Percentiles rank a stretch among this genome's conserved stretches.
Evolutionary conservation across 2,797 vertebrate species (phyloP).

Genomic region (Percopsis omiscomaycus): DNA sequence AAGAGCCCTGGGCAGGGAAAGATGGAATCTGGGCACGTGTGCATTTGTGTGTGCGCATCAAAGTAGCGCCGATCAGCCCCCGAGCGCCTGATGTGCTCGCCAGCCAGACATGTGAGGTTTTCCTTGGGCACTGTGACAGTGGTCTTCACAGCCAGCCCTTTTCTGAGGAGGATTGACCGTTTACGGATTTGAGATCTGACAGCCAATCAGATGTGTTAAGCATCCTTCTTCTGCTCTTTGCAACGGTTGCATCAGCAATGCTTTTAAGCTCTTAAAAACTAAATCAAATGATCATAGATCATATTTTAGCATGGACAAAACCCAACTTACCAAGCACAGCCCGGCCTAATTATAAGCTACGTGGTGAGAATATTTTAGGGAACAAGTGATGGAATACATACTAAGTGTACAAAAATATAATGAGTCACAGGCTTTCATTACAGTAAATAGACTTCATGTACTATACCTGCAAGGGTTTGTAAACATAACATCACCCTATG

Average conservation of each 20-base stretch:
- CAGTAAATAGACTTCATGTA: too few species aligned
- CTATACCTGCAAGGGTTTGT: too few species aligned
- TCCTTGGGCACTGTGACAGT: constrained; percentile 37
- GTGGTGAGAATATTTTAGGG: too few species aligned
- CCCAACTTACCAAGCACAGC: too few species aligned
- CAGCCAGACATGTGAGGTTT: constrained; percentile 27
- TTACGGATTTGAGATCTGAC: constrained; percentile 17
- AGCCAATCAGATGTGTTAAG: constrained; percentile 21
- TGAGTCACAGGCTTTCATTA: too few species aligned
- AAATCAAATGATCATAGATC: too few species aligned
- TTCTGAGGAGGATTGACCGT: constrained; percentile 44
- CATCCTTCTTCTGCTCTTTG: constrained; percentile 9
- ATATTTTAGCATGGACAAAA: too few species aligned
- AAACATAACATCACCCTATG: too few species aligned
- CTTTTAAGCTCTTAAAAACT: too few species aligned
- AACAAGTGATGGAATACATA: too few species aligned
- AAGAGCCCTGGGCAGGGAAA: constrained; percentile 44
- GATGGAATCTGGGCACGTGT: constrained; percentile 14
- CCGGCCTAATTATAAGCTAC: too few species aligned
- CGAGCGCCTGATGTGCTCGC: constrained; percentile 30
- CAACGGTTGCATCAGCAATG: constrained; percentile 3
- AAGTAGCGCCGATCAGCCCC: constrained; percentile 21
- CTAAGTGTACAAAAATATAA: too few species aligned
- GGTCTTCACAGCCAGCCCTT: constrained; percentile 28
- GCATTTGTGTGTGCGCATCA: constrained; percentile 13